phyloP scores from a whole-genome alignment of 2,113 vertebrate genomes.

The Erythrocercus mccallii region DNA sequence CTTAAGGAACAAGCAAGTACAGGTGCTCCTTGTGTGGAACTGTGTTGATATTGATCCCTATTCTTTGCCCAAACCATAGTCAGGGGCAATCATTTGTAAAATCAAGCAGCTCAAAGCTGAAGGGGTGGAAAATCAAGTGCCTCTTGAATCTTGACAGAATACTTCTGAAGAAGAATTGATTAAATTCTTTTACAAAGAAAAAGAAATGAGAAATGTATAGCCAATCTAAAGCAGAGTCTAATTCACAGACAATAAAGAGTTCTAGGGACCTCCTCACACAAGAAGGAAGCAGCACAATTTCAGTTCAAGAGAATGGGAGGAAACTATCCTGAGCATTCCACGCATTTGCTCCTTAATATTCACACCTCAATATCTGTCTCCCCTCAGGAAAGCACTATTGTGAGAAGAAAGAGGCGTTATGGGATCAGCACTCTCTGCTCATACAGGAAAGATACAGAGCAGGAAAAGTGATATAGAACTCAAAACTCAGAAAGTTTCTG shows the following conservation, averaged over 20 bases:
- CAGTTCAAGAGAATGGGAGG: background rate
- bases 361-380: background rate
- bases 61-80: background rate
- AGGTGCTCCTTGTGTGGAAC: background rate
- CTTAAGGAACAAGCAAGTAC: background rate
- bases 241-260: background rate
- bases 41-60: fast-evolving
- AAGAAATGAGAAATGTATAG: background rate
- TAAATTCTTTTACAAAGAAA: background rate
- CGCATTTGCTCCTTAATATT: background rate
- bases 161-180: background rate
- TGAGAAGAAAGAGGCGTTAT: background rate
- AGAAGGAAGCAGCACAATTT: background rate
- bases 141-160: background rate
- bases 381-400: background rate
- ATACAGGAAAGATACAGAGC: too few relatives aligned
- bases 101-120: background rate
- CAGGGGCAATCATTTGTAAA: background rate
- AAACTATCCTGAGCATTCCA: background rate
- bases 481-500: background rate
- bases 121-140: background rate
- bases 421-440: background rate
- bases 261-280: fast-evolving
- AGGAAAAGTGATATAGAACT: background rate
- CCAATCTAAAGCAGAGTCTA: background rate